Base-by-base conservation (phyloP, 2,888 invertebrate genomes). In the Standfussiana lucernea region DNA sequence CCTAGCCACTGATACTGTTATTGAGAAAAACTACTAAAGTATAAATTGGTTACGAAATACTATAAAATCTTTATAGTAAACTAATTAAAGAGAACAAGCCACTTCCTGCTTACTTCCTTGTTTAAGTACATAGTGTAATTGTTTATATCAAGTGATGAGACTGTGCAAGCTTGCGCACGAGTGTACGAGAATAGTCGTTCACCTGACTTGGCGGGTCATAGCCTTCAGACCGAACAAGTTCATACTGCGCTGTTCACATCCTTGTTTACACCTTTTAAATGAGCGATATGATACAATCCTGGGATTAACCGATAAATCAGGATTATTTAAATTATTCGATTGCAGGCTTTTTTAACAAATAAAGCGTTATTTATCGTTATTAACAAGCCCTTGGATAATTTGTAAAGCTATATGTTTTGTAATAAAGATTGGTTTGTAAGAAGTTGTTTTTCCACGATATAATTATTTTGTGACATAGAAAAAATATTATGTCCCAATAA, bases 171-270 rank as follows among this genome's bases (percentile, higher is more conserved):
- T 42, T 59, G 50, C 35, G 59, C 70, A 45, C 32, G 15, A 64
- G 32, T 45, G 37, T 24, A 73, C 35, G 15, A 11, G 35, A 59
- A 69, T 21, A 45, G 76, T 77, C 47, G 78, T 62, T 79, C 64
- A 72, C 71, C 45, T 70, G 75, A 68, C 72, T 75, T 21, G 53
- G 59, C 47, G 67, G 77, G 65, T 72, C 75, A 70, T 65, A 89
- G 77, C 88, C 90, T 90, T 90, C 85, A 53, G 24, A 69, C 67
- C 71, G 72, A 86, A 85, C 88, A 88, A 88, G 82, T 83, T 86
- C 84, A 86, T 45, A 24, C n/a, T 8, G 59, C n/a, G 56, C 37
- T 79, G 65, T 80, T 75, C 73, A 89, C 80, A 86, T 89, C 85
- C 82, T 88, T 84, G 80, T 88, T 88, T 79, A 85, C 73, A 76